These are phyloP conservation scores for Sepiola atlantica DNA, from an alignment of 2,888 invertebrate genomes.

Conservation along the genomic window DNA sequence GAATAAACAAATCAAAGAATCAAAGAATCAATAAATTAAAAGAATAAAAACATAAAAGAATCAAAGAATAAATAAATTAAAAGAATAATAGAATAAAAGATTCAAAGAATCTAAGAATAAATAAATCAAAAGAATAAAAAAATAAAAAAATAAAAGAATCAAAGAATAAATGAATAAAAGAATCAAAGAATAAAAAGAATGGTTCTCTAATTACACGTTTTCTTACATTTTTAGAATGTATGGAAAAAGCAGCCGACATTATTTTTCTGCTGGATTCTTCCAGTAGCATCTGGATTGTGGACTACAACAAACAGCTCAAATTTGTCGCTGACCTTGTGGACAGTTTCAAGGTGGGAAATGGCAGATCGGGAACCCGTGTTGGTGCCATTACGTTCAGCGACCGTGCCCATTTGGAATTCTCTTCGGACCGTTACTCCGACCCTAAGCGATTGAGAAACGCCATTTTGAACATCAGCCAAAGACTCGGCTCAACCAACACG, in stretches of 20 bases:
- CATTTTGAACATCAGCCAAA: slow-evolving; percentile 51
- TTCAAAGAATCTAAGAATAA: no score
- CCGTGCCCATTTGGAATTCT: slow-evolving; percentile 53
- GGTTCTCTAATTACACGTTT: neutral
- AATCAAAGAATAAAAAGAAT: no score
- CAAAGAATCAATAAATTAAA: no score
- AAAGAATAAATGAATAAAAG: no score
- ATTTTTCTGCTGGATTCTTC: slow-evolving; percentile 65
- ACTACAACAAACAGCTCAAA: slow-evolving; percentile 62
- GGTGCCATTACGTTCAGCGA: slow-evolving; percentile 61
- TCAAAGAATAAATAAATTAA: no score
- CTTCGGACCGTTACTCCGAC: slow-evolving; percentile 53
- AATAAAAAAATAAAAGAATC: no score
- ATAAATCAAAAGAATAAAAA: no score
- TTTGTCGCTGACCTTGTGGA: slow-evolving; percentile 59
- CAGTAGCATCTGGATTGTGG: slow-evolving; percentile 63
- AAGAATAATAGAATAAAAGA: no score
- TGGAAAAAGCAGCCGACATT: slow-evolving; percentile 61
- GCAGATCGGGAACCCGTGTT: slow-evolving; percentile 56
- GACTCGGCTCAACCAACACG: neutral
- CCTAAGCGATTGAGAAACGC: slow-evolving; percentile 53
- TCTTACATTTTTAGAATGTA: slow-evolving; percentile 54
- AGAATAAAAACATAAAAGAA: no score
- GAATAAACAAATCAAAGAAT: no score
- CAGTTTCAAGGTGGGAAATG: slow-evolving; percentile 56